A percentile compares a stretch with the other conserved stretches of the same genome.
Evolutionary conservation across 2,888 invertebrate genomes (phyloP).

Genomic region (Scaptomyza cyrtandrae): DNA sequence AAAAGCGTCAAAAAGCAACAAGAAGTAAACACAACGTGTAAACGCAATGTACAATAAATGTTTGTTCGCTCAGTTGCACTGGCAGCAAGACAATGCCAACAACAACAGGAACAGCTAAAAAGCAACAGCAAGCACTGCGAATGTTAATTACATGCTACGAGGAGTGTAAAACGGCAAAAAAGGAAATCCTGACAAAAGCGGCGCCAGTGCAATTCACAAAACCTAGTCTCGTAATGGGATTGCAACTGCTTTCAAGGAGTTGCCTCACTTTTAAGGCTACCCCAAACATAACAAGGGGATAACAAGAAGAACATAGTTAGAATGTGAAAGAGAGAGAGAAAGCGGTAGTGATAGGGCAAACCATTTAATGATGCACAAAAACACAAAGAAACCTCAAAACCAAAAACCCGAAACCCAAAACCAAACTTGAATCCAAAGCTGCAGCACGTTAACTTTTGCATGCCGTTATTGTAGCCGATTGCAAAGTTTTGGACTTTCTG

Average conservation of each 20-base stretch:
- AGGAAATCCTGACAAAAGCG: slow-evolving; percentile 65
- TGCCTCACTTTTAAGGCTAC: slow-evolving; percentile 25
- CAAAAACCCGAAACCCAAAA: slow-evolving; percentile 24
- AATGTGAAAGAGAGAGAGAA: not conserved
- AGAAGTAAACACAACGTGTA: slow-evolving; percentile 1
- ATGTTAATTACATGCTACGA: slow-evolving; percentile 67
- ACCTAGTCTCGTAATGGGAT: slow-evolving; percentile 50
- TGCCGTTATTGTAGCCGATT: slow-evolving; percentile 22
- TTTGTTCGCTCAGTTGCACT: slow-evolving; percentile 5
- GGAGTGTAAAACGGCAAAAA: slow-evolving; percentile 53
- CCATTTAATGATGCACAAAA: slow-evolving; percentile 49
- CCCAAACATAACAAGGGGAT: slow-evolving; percentile 26
- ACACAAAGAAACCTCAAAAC: slow-evolving; percentile 9
- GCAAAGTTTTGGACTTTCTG: slow-evolving; percentile 36
- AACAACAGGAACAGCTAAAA: slow-evolving; percentile 15
- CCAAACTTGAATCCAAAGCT: slow-evolving; percentile 34
- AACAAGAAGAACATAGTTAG: not conserved
- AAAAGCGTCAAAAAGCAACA: not conserved
- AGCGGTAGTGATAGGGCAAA: slow-evolving; percentile 5
- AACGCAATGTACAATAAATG: slow-evolving; percentile 28
- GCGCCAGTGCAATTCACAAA: slow-evolving; percentile 45
- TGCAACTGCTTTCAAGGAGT: slow-evolving; percentile 33
- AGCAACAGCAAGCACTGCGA: slow-evolving; percentile 36
- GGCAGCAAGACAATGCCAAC: slow-evolving; percentile 12
- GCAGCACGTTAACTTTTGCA: slow-evolving; percentile 41